A percentile compares a stretch with the other conserved stretches of the same genome.
phyloP scores from a whole-genome alignment of 2,113 vertebrate species.

The Epinephelus lanceolatus region DNA sequence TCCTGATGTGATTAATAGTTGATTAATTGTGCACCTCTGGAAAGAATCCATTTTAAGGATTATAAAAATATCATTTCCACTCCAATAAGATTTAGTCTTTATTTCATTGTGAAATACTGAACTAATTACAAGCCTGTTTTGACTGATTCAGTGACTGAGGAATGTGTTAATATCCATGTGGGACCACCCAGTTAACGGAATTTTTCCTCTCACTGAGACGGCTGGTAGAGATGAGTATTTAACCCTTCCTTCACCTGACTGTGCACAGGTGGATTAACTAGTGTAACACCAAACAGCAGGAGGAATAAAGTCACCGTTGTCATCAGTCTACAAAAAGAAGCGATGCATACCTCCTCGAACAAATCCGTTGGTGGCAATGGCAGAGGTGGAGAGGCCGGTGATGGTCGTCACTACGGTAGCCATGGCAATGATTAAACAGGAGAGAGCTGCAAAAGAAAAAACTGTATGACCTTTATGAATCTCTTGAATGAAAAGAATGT shows the following conservation, averaged over 20 bases:
- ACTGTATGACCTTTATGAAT: background rate
- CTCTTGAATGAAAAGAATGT: conserved; percentile 22
- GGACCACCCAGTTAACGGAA: no score
- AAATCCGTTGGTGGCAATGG: conserved; percentile 98
- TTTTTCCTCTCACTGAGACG: conserved; percentile 17
- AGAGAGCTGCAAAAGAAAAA: conserved; percentile 83
- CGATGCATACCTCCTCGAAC: conserved; percentile 93
- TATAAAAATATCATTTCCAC: no score
- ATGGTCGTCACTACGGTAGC: conserved; percentile 97
- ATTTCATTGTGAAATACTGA: background rate
- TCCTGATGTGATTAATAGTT: no score
- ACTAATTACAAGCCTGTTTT: background rate
- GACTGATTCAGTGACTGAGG: background rate
- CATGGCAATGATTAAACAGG: conserved; percentile 92
- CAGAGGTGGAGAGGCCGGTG: conserved; percentile 97
- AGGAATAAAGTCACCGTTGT: background rate
- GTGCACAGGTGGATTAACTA: background rate
- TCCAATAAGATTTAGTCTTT: background rate
- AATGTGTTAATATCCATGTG: conserved; percentile 18
- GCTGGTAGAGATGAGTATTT: conserved; percentile 17
- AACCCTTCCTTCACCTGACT: conserved; percentile 8
- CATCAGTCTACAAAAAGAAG: background rate
- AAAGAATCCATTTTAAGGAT: no score
- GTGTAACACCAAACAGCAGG: conserved; percentile 1
- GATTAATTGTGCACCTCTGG: no score